Base-by-base conservation (phyloP, 1,140 invertebrate species). In the Alviniconcha marisindica region DNA sequence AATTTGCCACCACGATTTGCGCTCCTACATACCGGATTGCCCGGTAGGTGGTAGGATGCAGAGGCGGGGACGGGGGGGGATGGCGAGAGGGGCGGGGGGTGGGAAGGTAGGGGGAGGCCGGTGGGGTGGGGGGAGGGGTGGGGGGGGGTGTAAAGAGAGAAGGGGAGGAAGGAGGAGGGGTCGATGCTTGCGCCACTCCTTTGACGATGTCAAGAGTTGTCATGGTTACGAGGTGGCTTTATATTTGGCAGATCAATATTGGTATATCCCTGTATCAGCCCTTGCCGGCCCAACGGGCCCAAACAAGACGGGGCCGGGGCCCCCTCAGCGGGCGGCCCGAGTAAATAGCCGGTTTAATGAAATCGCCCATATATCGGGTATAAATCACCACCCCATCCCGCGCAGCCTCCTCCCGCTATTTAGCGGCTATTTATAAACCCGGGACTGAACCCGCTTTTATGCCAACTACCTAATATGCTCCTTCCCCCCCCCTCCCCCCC, bases 261-360 rank as follows among this genome's bases (percentile, higher is more conserved):
- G 78, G 83, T 84, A 84, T 80, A 84, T 84, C 78, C 78, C 69
- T 42, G 76, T 77, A 80, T 84, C 77, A 51, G 77, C 33, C 28
- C 77, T 48, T 10, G 44, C 7, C 76, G 12, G 73, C 33, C 24
- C 66, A 15, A 28, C 31, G 56, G 56, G 31, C 44, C 31, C 48
- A n/a, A 77, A 77, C 76, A 77, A 56, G 44, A 54, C 44, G 24
- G 36, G n/a, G 21, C 42, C 76, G 44, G 31, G 33, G 40, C 63
- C 78, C 83, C 81, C 81, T 84, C 81, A 81, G 40, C 63, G 73
- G 36, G 78, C 2, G 54, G 63, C 63, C 78, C 42, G 60, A 60
- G 83, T 84, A 84, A 84, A 84, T 84, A 84, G 31, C 54, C 60
- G 76, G 33, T 84, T 84, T 84, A 84, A 84, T 84, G 83, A 84